These are phyloP conservation scores for Mobula hypostoma DNA, from an alignment of 2,113 vertebrate genomes.

Conservation along the genomic window DNA sequence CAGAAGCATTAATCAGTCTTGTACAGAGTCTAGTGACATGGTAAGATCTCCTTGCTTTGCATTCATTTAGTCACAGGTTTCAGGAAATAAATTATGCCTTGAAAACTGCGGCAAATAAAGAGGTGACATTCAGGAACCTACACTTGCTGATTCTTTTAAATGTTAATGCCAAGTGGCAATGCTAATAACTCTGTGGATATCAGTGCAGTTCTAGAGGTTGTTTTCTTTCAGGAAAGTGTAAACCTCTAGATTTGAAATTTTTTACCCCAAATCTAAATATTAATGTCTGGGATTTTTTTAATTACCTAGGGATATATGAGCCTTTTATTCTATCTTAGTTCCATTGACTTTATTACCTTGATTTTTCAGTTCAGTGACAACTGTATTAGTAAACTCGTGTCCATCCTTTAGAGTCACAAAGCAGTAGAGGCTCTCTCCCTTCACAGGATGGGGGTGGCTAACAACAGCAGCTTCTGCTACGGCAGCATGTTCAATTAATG, in stretches of 20 bases:
- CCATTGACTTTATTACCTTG: constrained; percentile 62
- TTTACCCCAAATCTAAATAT: not conserved
- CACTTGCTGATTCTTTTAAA: not conserved
- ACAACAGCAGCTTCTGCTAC: constrained; percentile 84
- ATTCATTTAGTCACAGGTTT: not conserved
- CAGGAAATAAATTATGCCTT: not conserved
- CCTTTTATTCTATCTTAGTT: not conserved
- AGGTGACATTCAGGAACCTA: not conserved
- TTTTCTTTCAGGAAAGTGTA: too few species aligned
- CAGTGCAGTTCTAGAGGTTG: too few species aligned
- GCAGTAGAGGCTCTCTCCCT: constrained; percentile 94
- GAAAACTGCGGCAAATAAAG: not conserved
- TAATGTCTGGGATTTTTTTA: not conserved
- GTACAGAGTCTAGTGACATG: not conserved
- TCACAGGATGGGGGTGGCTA: constrained; percentile 79
- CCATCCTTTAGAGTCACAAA: constrained; percentile 83
- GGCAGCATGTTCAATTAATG: constrained; percentile 72
- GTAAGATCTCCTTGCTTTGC: not conserved
- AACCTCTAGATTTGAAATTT: not conserved
- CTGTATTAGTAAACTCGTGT: constrained; percentile 57
- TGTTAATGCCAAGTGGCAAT: too few species aligned
- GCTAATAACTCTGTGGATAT: too few species aligned
- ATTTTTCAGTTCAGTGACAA: constrained; percentile 75
- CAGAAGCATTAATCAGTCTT: not conserved
- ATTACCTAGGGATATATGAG: too few species aligned